Percentiles rank a stretch among this genome's conserved stretches.
Evolutionary conservation across 1,140 invertebrate genomes (phyloP).

Genomic region (Copidosoma floridanum): DNA sequence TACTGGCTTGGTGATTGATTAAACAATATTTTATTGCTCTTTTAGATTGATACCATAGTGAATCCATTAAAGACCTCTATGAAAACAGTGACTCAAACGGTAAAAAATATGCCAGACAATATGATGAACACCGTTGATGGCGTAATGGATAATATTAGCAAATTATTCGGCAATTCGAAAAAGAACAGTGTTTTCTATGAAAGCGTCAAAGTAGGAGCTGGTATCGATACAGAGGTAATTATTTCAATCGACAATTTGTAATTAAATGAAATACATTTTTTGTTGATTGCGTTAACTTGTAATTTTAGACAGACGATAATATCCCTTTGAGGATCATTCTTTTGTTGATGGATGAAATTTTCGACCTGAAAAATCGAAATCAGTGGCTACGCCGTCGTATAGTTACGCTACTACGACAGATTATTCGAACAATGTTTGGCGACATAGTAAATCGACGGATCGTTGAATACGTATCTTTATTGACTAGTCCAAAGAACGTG

Average conservation of each 20-base stretch:
- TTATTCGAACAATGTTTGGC: slow-evolving; percentile 79
- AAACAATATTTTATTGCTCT: neutral
- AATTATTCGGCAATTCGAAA: slow-evolving; percentile 57
- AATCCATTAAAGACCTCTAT: slow-evolving; percentile 81
- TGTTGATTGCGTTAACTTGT: neutral
- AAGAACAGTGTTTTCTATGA: slow-evolving; percentile 51
- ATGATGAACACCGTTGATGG: slow-evolving; percentile 79
- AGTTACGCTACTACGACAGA: slow-evolving; percentile 75
- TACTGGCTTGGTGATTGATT: neutral
- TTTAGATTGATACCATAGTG: slow-evolving; percentile 73
- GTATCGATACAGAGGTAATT: slow-evolving; percentile 62
- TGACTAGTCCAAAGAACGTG: slow-evolving; percentile 87
- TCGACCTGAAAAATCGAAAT: slow-evolving; percentile 83
- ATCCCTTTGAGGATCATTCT: slow-evolving; percentile 85
- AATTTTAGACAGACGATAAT: slow-evolving; percentile 69
- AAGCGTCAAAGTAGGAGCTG: slow-evolving; percentile 63
- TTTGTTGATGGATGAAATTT: slow-evolving; percentile 87
- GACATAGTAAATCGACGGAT: slow-evolving; percentile 88
- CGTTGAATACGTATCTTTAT: slow-evolving; percentile 83
- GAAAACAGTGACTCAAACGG: slow-evolving; percentile 69
- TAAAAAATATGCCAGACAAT: slow-evolving; percentile 81
- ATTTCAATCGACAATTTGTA: neutral
- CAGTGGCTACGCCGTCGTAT: slow-evolving; percentile 84
- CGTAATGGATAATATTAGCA: slow-evolving; percentile 73
- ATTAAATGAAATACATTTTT: neutral